Conservation (phyloP, 2,113 vertebrate genomes). For the Sphyrna mokarran region DNA sequence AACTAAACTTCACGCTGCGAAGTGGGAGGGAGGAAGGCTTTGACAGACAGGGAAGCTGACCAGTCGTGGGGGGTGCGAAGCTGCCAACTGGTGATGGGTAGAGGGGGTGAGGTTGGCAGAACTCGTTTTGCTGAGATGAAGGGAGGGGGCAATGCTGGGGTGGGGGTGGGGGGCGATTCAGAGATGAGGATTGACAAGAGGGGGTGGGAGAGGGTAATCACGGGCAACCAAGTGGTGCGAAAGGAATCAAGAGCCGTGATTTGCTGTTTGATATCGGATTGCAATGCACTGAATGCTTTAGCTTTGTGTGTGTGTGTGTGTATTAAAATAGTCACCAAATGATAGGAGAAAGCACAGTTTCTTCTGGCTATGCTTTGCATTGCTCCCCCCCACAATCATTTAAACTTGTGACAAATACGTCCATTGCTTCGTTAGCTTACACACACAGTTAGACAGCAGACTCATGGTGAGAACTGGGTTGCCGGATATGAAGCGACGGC, state of each 20-base stretch:
- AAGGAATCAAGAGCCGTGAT: background rate
- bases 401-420: background rate
- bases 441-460: background rate
- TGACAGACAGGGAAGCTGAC: background rate
- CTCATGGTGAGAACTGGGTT: background rate
- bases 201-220: too few relatives aligned
- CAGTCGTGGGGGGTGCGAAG: background rate
- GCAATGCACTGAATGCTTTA: background rate
- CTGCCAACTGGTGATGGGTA: background rate
- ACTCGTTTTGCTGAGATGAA: background rate
- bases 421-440: background rate
- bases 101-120: background rate
- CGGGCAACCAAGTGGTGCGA: background rate
- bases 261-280: background rate
- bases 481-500: background rate
- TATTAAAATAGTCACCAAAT: background rate
- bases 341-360: background rate
- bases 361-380: background rate
- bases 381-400: background rate
- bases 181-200: background rate
- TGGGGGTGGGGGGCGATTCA: background rate
- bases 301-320: background rate
- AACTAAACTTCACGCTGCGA: background rate
- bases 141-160: too few relatives aligned
- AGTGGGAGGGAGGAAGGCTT: background rate